Evolutionary conservation across 2,888 invertebrate genomes (phyloP), one percentile per base, ranked within the genome.

Genomic region (Euproctis similis): DNA sequence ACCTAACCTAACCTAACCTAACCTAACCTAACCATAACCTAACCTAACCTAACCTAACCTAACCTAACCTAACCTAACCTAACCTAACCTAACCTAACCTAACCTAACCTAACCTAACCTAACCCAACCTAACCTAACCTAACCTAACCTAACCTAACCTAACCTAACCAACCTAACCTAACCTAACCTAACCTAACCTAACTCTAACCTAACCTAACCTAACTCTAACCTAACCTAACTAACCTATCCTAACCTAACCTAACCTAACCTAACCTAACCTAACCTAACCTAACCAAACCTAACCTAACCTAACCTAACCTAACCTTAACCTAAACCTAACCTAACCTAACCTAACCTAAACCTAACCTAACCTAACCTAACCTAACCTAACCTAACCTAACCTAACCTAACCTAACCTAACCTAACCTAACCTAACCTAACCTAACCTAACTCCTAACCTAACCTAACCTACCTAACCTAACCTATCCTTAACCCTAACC

Each of bases 1-100:
- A 24, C 24, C 24, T 24, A 24, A 24, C 24, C 24, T 24, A 24
- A 24, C 24, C 24, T 24, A 24, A 24, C 24, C 24, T 24, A 24
- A 24, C 24, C 24, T 24, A 24, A 24, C n/a, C n/a, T n/a, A n/a
- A n/a, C n/a, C n/a, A n/a, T n/a, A n/a, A n/a, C n/a, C n/a, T n/a
- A n/a, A n/a, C 24, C 24, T 24, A 24, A 24, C 24, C 24, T 24
- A 24, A 24, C 24, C 24, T 24, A 24, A 24, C 24, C 24, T 24
- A 24, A 24, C 24, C 24, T 24, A 24, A 24, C 24, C 24, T 24
- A 24, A 24, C 24, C 24, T 24, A 24, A 24, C 24, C 24, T 24
- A 24, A 24, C 24, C 24, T 24, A 24, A 24, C 24, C 24, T 24
- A 24, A 24, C 24, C 24, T 24, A 24, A 24, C 24, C 24, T 24